Evolutionary conservation across 1,140 invertebrate genomes (phyloP).

Genomic region (Telenomus remus): DNA sequence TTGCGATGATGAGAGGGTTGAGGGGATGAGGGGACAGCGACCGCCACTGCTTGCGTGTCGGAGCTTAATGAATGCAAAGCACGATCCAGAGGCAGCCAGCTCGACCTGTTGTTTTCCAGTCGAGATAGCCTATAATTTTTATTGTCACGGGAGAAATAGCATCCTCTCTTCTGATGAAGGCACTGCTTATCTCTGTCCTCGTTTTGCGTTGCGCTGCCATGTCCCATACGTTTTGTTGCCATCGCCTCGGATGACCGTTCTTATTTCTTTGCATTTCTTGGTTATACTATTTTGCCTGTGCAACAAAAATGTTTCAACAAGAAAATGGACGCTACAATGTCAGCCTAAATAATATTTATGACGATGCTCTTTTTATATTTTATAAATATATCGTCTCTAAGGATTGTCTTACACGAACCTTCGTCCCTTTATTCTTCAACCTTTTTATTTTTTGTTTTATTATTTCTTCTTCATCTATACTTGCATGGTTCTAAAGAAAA

Average conservation of each 20-base stretch:
- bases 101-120: constrained; percentile 80
- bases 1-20: constrained; percentile 9
- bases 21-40: constrained; percentile 40
- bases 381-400: too few relatives aligned
- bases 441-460: constrained; percentile 6
- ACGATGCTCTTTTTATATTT: constrained; percentile 53
- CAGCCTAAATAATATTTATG: constrained; percentile 51
- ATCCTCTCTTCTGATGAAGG: constrained; percentile 71
- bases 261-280: constrained; percentile 60
- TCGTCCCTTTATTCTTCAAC: constrained; percentile 8
- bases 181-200: constrained; percentile 74
- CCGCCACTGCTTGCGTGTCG: constrained; percentile 77
- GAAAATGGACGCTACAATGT: constrained; percentile 50
- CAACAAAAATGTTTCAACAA: constrained; percentile 52
- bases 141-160: constrained; percentile 79
- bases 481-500: too few relatives aligned
- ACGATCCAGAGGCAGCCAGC: constrained; percentile 76
- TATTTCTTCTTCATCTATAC: too few relatives aligned
- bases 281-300: constrained; percentile 55
- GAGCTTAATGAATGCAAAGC: constrained; percentile 80
- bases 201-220: constrained; percentile 69
- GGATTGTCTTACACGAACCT: constrained; percentile 51
- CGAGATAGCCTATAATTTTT: constrained; percentile 81
- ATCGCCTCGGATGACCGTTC: constrained; percentile 63
- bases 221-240: constrained; percentile 73